Evolutionary conservation across 2,888 invertebrate genomes (phyloP), one percentile per base, ranked within the genome.

Genomic region (Protophormia terraenovae): DNA sequence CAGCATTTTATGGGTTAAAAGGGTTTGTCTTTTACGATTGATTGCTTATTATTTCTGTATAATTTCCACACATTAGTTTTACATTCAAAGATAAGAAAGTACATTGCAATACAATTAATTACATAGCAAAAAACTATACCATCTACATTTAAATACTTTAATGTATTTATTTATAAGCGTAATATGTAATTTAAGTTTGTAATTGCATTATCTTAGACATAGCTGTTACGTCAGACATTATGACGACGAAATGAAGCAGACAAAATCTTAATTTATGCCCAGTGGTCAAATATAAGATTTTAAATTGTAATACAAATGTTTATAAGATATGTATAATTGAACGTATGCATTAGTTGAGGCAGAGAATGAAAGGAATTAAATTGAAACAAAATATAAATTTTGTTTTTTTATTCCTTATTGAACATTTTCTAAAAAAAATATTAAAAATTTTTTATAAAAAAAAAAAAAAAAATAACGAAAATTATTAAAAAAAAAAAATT

Each of bases 191-290:
- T 24, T 41, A n/a, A n/a, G n/a, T 64, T 14, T 67, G 16, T 19
- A 29, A 62, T 38, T 41, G 19, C 12, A 32, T 53, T 64, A 12
- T 35, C n/a, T 58, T 19, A 47, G 16, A n/a, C 8, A 16, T 32
- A 32, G 16, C 19, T 60, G 55, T 79, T 79, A 72, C 38, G 55
- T 79, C 79, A 72, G 72, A 72, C 64, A 79, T 79, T 55, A 79
- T 55, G 55, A 72, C 53, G 79, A 35, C 64, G 24, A 72, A 80
- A 27, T 62, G 19, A 69, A 50, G 38, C 50, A 16, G 19, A 10
- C 8, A 58, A 66, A 47, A 45, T 50, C 19, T 22, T 38, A 60
- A 60, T 75, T 69, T 41, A 69, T 75, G 69, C 75, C 75, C 67
- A 81, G 60, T 81, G 67, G 81, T 81, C 60, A 81, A 75, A 50